These are phyloP conservation scores for Alloplasta piceator DNA, from an alignment of 2,888 invertebrate genomes.

Conservation along the genomic window DNA sequence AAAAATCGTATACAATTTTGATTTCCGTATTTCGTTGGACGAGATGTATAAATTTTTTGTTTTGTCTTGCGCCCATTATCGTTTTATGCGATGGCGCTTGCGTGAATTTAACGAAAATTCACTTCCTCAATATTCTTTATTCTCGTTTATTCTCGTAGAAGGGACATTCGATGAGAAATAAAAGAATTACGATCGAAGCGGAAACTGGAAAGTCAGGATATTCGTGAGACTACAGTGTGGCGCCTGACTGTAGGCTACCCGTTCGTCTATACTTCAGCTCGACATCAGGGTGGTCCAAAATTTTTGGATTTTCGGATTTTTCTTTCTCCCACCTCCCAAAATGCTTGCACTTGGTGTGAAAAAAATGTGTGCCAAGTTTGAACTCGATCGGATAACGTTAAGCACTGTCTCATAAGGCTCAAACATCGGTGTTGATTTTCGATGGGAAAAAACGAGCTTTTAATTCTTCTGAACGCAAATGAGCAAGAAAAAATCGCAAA, in stretches of 20 bases:
- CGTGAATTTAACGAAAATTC: neutral
- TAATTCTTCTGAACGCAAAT: no score
- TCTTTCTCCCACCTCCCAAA: neutral
- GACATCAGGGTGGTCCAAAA: neutral
- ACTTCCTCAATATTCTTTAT: neutral
- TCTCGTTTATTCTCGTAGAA: slow-evolving; percentile 34
- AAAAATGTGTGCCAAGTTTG: no score
- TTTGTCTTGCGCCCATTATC: neutral
- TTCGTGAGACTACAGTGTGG: neutral
- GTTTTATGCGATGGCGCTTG: neutral
- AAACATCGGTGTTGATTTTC: no score
- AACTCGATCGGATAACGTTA: no score
- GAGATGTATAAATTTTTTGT: neutral
- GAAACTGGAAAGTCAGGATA: neutral
- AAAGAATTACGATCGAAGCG: slow-evolving; percentile 16
- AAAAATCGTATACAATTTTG: slow-evolving; percentile 82
- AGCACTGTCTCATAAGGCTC: no score
- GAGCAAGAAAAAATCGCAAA: no score
- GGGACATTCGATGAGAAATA: slow-evolving; percentile 10
- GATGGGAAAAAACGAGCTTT: no score
- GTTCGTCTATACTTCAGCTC: no score
- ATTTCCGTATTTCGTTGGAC: slow-evolving; percentile 72
- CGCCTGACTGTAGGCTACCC: no score
- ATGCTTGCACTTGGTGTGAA: slow-evolving; percentile 5
- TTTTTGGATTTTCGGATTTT: neutral